phyloP scores from a whole-genome alignment of 37 sponge, comb jelly and placozoan species.

The Beroe ovata region DNA sequence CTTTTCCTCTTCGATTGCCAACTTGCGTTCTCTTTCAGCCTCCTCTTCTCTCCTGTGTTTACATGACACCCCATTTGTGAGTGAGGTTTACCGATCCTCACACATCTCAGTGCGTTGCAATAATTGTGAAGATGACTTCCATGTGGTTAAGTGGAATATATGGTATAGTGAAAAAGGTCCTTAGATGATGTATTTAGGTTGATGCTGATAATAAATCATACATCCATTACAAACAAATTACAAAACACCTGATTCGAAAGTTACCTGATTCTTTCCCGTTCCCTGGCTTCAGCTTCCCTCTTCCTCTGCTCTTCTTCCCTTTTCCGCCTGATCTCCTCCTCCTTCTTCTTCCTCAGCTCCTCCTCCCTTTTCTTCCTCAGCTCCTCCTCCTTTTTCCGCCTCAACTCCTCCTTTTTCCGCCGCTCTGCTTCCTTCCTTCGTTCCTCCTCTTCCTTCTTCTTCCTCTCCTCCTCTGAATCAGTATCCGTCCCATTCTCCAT shows the following conservation, averaged over 20 bases:
- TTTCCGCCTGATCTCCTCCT: slow-evolving; percentile 7
- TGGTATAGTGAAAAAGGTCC: too few species aligned
- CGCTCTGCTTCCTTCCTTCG: background rate
- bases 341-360: slow-evolving; percentile 62
- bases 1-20: slow-evolving; percentile 11
- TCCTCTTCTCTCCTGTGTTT: background rate
- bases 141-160: too few species aligned
- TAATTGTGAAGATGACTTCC: too few species aligned
- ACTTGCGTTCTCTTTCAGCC: background rate
- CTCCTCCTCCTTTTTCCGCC: slow-evolving; percentile 41
- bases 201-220: too few species aligned
- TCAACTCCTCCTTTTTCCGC: background rate
- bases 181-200: too few species aligned
- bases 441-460: slow-evolving; percentile 36
- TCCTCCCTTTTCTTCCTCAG: background rate
- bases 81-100: slow-evolving; percentile 9
- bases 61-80: too few species aligned
- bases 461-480: slow-evolving; percentile 30
- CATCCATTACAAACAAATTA: too few species aligned
- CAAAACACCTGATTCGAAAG: too few species aligned
- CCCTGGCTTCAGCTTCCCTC: background rate
- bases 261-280: slow-evolving; percentile 51
- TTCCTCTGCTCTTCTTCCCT: slow-evolving; percentile 60
- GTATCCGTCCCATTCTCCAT: slow-evolving; percentile 19
- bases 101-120: too few species aligned